phyloP scores from a whole-genome alignment of 2,888 invertebrate species.

The Aethes cnicana region DNA sequence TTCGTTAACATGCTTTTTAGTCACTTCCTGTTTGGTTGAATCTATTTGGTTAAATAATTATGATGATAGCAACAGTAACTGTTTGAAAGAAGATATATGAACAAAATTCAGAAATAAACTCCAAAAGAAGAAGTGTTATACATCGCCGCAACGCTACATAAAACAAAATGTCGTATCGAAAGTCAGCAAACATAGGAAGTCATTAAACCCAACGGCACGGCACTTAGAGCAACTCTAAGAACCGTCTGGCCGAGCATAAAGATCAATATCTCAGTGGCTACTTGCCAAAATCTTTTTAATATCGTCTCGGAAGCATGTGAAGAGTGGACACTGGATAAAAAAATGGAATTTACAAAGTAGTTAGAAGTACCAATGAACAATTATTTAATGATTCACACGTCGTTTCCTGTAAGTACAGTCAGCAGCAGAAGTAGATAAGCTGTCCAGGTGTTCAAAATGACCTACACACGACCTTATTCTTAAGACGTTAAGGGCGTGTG shows the following conservation, averaged over 20 bases:
- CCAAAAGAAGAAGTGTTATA: conserved; percentile 34
- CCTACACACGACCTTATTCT: too few relatives aligned
- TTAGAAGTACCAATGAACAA: too few relatives aligned
- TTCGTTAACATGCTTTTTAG: conserved; percentile 54
- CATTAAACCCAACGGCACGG: conserved; percentile 75
- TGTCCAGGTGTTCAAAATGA: too few relatives aligned
- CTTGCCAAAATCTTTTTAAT: conserved; percentile 82
- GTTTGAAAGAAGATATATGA: not conserved
- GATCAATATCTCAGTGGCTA: conserved; percentile 79
- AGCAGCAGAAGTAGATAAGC: too few relatives aligned
- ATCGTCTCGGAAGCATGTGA: conserved; percentile 73
- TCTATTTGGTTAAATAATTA: not conserved
- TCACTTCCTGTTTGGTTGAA: conserved; percentile 44
- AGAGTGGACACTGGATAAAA: conserved; percentile 76
- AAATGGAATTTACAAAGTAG: too few relatives aligned
- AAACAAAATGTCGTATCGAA: conserved; percentile 61
- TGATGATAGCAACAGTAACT: not conserved
- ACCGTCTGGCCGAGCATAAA: conserved; percentile 78
- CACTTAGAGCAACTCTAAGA: conserved; percentile 72
- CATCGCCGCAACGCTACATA: conserved; percentile 57
- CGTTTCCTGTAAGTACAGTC: too few relatives aligned
- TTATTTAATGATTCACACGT: too few relatives aligned
- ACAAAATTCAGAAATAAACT: not conserved
- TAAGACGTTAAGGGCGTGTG: too few relatives aligned
- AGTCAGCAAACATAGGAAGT: conserved; percentile 78